Conservation (phyloP, 2,797 vertebrate species). For the Clarias fuscus region DNA sequence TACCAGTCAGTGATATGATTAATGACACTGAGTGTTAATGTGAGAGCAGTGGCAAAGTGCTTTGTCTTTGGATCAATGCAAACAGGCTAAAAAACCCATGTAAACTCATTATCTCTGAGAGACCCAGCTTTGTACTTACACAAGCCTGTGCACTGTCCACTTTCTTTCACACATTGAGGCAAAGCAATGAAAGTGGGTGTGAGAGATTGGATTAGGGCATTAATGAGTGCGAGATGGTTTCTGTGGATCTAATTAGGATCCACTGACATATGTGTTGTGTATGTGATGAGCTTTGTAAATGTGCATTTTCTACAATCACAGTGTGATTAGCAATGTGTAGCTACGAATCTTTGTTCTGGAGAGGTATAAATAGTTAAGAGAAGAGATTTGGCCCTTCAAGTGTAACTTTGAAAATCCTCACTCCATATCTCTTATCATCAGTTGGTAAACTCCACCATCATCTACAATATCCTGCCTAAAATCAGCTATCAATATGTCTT, state of each 20-base stretch:
- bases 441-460: too few relatives aligned
- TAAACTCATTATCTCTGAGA: conserved; percentile 71
- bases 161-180: conserved; percentile 11
- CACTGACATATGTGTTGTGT: conserved; percentile 28
- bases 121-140: conserved; percentile 69
- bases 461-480: too few relatives aligned
- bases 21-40: conserved; percentile 65
- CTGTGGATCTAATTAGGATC: conserved; percentile 45
- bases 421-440: too few relatives aligned
- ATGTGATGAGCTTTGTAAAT: conserved; percentile 4
- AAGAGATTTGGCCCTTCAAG: background rate
- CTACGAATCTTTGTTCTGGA: conserved; percentile 50
- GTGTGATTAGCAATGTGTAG: conserved; percentile 30
- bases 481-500: too few relatives aligned
- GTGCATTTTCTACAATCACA: background rate
- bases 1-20: conserved; percentile 76
- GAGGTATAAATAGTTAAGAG: background rate
- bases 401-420: background rate
- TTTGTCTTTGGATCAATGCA: conserved; percentile 76
- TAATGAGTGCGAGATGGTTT: conserved; percentile 48
- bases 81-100: conserved; percentile 77
- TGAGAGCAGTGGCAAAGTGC: conserved; percentile 60
- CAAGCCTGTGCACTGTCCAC: conserved; percentile 56
- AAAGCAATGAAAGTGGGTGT: conserved; percentile 31
- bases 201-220: conserved; percentile 61